Percentiles rank a stretch among this genome's conserved stretches.
Evolutionary conservation across 2,797 vertebrate genomes (phyloP).

Genomic region (Gila robusta): DNA sequence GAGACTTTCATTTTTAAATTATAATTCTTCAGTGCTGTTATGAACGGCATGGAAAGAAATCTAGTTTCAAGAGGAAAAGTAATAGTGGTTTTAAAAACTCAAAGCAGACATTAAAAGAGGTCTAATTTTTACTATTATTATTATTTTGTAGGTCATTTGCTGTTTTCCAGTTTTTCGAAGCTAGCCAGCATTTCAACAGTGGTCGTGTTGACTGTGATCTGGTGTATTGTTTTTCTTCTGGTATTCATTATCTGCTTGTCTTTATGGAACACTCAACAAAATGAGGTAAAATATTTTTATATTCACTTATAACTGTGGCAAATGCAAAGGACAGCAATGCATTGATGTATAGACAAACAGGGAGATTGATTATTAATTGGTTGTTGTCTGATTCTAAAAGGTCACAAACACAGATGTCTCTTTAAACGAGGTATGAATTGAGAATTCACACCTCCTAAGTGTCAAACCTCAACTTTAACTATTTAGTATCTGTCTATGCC

Average conservation of each 20-base stretch:
- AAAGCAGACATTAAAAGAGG: not conserved
- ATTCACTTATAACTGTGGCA: not conserved
- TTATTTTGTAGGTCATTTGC: not conserved
- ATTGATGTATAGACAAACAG: not conserved
- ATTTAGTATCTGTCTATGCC: not conserved
- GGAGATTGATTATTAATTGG: not conserved
- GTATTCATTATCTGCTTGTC: not conserved
- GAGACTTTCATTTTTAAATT: not conserved
- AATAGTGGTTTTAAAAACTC: not conserved
- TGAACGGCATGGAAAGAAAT: not conserved
- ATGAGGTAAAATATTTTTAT: conserved; percentile 1
- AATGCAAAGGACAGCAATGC: not conserved
- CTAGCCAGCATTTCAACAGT: not conserved
- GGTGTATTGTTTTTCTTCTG: conserved; percentile 1
- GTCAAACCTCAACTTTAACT: not conserved
- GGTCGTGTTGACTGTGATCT: not conserved
- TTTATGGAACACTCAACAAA: not conserved
- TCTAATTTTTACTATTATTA: not conserved
- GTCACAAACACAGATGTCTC: not conserved
- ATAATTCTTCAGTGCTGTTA: not conserved
- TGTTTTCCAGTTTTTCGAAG: rapidly evolving
- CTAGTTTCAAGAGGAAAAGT: not conserved
- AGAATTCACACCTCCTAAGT: not conserved
- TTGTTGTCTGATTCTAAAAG: conserved; percentile 1
- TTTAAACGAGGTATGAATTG: not conserved